Conservation (phyloP, 2,888 invertebrate species). For the Drosophila suboccidentalis region DNA sequence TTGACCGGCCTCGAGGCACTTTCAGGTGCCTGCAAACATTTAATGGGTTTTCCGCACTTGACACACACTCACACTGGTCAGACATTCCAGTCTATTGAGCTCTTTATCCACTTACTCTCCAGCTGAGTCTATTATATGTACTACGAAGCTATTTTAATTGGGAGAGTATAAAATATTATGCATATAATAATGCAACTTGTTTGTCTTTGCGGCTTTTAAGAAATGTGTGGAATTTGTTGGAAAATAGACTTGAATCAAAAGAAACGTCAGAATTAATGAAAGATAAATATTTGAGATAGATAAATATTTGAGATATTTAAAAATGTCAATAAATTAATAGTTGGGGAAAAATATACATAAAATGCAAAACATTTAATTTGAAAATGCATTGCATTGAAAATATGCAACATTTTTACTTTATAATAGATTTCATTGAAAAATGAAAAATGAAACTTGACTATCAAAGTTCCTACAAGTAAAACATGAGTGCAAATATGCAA, state of each 20-base stretch:
- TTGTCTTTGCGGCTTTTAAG: not conserved
- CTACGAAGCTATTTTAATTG: constrained; percentile 41
- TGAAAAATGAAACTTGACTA: not conserved
- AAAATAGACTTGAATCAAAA: constrained; percentile 1
- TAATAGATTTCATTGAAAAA: not conserved
- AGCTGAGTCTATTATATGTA: constrained; percentile 40
- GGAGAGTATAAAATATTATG: constrained; percentile 9
- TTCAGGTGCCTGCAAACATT: constrained; percentile 59
- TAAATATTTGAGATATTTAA: constrained; percentile 2
- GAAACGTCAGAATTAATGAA: constrained; percentile 1
- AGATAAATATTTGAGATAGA: not conserved
- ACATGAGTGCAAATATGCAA: not conserved
- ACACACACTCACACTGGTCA: constrained; percentile 49
- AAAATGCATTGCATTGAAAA: not conserved
- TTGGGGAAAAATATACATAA: not conserved
- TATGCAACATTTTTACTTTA: not conserved
- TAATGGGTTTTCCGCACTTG: constrained; percentile 79
- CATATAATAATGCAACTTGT: constrained; percentile 15
- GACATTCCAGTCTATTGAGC: constrained; percentile 48
- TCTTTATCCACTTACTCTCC: constrained; percentile 37
- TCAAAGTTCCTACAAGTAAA: not conserved
- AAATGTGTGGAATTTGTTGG: constrained; percentile 1
- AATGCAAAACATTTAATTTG: not conserved
- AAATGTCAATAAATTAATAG: not conserved
- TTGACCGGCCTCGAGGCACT: constrained; percentile 41